Evolutionary conservation across 2,113 vertebrate species (phyloP).

Genomic region (Hypomesus transpacificus): DNA sequence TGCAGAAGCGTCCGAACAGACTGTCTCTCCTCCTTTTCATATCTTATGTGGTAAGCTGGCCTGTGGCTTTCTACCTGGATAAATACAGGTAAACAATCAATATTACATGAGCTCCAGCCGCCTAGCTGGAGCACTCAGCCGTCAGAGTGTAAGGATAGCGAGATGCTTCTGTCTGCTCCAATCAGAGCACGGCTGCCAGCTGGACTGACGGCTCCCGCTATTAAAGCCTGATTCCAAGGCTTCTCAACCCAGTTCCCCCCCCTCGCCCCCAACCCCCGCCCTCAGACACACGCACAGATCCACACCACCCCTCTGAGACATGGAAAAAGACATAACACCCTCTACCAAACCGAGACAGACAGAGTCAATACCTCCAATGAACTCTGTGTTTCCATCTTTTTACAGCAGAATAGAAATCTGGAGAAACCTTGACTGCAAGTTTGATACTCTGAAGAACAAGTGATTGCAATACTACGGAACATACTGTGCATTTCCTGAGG

Average conservation of each 20-base stretch:
- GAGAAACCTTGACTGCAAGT: no score
- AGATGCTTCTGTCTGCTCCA: conserved; percentile 12
- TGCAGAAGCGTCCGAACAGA: no score
- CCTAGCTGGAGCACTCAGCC: not conserved
- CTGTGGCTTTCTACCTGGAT: conserved; percentile 8
- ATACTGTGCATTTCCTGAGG: no score
- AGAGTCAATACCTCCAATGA: no score
- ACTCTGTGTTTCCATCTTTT: no score
- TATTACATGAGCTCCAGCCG: conserved; percentile 11
- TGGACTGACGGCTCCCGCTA: not conserved
- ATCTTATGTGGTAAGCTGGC: not conserved
- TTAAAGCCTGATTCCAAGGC: not conserved
- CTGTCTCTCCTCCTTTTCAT: not conserved
- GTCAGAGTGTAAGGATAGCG: not conserved
- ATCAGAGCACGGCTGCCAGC: not conserved
- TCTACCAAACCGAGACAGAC: no score
- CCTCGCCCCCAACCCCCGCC: not conserved
- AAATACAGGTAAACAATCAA: conserved; percentile 21
- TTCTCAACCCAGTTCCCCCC: not conserved
- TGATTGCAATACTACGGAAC: no score
- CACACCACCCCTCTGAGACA: no score
- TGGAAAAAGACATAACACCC: no score
- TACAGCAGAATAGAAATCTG: no score
- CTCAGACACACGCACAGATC: no score
- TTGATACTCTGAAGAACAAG: no score